These are phyloP conservation scores for Sula dactylatra DNA, from an alignment of 2,113 vertebrate genomes.

Conservation along the genomic window DNA sequence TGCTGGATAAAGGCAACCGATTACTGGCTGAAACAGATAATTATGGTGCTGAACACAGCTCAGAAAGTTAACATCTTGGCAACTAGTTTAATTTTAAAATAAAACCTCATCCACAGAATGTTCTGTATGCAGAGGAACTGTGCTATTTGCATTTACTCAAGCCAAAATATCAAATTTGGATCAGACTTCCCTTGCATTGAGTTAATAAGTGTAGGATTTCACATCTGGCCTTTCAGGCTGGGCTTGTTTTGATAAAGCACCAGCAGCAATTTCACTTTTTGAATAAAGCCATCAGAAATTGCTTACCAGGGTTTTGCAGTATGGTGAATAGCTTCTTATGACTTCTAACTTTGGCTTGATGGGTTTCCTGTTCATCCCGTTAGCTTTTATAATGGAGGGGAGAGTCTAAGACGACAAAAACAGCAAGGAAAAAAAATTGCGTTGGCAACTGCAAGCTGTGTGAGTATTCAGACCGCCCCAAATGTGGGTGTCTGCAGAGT, in stretches of 20 bases:
- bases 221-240: conserved; percentile 23
- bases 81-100: not conserved
- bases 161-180: not conserved
- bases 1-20: fast-evolving
- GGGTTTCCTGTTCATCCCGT: conserved; percentile 48
- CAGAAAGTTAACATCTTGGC: not conserved
- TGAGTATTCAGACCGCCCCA: conserved; percentile 16
- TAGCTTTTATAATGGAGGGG: conserved; percentile 37
- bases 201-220: not conserved
- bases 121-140: not conserved
- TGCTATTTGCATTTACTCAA: not conserved
- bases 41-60: not conserved
- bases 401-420: conserved; percentile 1
- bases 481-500: not conserved
- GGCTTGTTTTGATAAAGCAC: conserved; percentile 22
- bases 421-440: not conserved
- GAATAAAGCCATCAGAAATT: conserved; percentile 26
- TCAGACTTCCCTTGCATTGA: not conserved
- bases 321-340: conserved; percentile 43
- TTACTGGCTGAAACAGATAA: not conserved
- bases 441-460: conserved; percentile 19
- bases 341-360: conserved; percentile 21
- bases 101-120: not conserved
- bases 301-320: conserved; percentile 20
- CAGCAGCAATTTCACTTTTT: conserved; percentile 8